Base-by-base conservation (phyloP, 1,140 invertebrate genomes). In the Ylistrum balloti region DNA sequence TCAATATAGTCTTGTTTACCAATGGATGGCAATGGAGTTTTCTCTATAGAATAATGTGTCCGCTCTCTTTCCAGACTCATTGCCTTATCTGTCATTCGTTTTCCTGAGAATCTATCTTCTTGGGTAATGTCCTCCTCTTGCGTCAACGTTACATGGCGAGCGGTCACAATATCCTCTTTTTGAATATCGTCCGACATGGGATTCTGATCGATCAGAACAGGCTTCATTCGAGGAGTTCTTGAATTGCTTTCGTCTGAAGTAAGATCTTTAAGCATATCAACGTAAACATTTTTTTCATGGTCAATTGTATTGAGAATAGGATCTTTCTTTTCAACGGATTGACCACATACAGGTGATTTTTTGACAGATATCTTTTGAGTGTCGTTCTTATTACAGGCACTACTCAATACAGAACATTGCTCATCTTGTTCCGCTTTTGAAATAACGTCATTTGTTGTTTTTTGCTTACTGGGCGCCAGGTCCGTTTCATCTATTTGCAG, bases 1-100 rank as follows among this genome's bases (percentile, higher is more conserved):
- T 45, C 41, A 15, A 45, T 45, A 45, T 45, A 45, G 41, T 17
- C 17, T 45, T 45, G 41, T 45, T 74, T 74, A n/a, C 56, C 56
- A 74, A 74, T 74, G 1, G 56, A 74, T n/a, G 56, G 56, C 56
- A 74, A 74, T 17, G 5, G 22, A 74, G 5, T 74, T 74, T 28
- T 74, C 56, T 74, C 56, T 9, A 74, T 74, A 74, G 56, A 74
- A 74, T 74, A 74, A 7, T 74, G 56, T 74, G 56, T 28, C 56
- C 5, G 2, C 56, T 74, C 56, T 17, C 56, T n/a, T 74, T 74
- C 56, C 28, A 74, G 9, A n/a, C 9, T n/a, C n/a, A 11, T 74
- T n/a, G n/a, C 5, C n/a, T 74, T 74, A n/a, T 74, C 22, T 28
- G 11, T 28, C 22, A 56, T 56, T 56, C 22, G 9, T 20, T 56